Evolutionary conservation across 2,113 vertebrate species (phyloP), one percentile per base, ranked within the genome.

Genomic region (Pygoscelis antarcticus): DNA sequence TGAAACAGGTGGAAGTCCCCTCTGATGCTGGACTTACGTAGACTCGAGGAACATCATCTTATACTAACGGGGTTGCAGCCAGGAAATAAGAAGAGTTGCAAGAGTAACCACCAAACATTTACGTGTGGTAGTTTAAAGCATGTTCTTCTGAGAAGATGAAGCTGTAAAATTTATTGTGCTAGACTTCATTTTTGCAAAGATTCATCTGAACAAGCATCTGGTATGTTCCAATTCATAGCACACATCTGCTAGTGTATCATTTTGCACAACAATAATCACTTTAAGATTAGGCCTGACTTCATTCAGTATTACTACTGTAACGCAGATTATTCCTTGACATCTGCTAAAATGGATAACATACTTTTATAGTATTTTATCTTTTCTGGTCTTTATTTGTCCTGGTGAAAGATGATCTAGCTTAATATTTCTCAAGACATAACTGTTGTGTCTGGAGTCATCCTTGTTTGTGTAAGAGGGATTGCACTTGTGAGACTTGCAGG

Each of bases 11-110:
- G 87, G 78, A 83, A 60, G 74, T 82, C 44, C 71, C 60, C 64
- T 96, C 81, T 84, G 82, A 72, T 46, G 80, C 40, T 85, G 49
- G 55, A 76, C 52, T 85, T 83, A 13, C n/a, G n/a, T 6, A 64
- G 71, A 65, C 65, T 81, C 5, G 7, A 82, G 81, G 74, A 96
- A 66, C 49, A 78, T 87, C 6, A 16, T 46, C 34, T 66, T n/a
- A 27, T 86, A n/a, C 74, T 60, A 51, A 25, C 0, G 0, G 72
- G 89, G 58, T 57, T 51, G 13, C 27, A 47, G 87, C 81, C 90
- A 96, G 95, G 92, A 97, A 97, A 83, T 95, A 87, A 83, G 84
- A 93, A 80, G 76, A 97, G 78, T 81, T 93, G 65, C 34, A 78
- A 92, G 25, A 86, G 79, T 87, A 95, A 94, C 71, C 38, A 87